Base-by-base conservation (phyloP, 2,888 invertebrate genomes). In the Thera obeliscata region DNA sequence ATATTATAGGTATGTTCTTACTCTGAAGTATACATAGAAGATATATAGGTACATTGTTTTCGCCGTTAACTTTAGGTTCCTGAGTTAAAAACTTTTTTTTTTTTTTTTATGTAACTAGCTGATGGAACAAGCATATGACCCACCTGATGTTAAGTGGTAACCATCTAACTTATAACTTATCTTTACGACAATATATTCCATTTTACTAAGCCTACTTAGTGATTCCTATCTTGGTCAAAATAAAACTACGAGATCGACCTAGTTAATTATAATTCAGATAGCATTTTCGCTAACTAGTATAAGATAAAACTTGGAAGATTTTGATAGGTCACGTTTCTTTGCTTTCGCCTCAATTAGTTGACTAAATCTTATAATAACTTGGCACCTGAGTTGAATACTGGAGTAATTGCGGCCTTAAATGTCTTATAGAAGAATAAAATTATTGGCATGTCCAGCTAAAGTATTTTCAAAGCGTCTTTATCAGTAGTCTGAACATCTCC, bases 261-360 rank as follows among this genome's bases (percentile, higher is more conserved):
- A 41, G 48, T 48, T 61, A 54, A 63, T 69, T 66, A 35, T 52
- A 56, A 63, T 66, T 66, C 60, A 56, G 56, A 65, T 48, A 69
- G 65, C 65, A 69, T 60, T 56, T 59, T 63, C 48, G 36, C 66
- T 35, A 63, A 66, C 46, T 54, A 69, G 55, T 59, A 49, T 68
- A 60, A 66, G 72, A 69, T 65, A 68, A 70, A 72, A 72, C 66
- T 73, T 72, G 36, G 68, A 60, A 49, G 65, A 72, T 64, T 69
- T 72, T 72, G 73, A 73, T 73, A 73, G 70, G 73, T 73, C 74
- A 73, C 73, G 73, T 67, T 66, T 70, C 67, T 72, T 70, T 73
- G 70, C 70, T 73, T 73, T 69, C 70, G 66, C 68, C 71, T 71
- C 73, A 70, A 74, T 74, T 74, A 70, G 69, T 59, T 55, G 49